Evolutionary conservation across 1,140 invertebrate genomes (phyloP), one percentile per base, ranked within the genome.

Genomic region (Tenebrio molitor): DNA sequence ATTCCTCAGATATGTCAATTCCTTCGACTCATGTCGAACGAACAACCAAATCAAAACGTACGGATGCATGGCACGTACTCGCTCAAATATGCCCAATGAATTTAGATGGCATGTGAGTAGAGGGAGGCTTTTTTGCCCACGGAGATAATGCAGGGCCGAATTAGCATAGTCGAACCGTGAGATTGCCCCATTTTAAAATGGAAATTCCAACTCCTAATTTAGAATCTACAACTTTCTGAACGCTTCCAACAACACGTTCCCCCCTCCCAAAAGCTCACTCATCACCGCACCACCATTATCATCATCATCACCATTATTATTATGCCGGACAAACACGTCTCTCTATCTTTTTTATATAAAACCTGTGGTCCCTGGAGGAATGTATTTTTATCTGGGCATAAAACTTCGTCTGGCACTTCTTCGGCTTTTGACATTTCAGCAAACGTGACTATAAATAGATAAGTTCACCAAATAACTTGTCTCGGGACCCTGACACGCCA

Each of bases 61-160:
- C 50, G 10, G 50, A 58, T 58, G 50, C 50, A 29, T 58, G 50
- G 50, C 50, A 58, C 50, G 50, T 58, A 58, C 50, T 58, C 21
- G 3, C 23, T 58, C 50, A 58, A 58, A 58, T 58, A 58, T 58
- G 50, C 50, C 50, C 50, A 58, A 58, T 58, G 50, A 58, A 58
- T 58, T 58, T 58, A 58, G 25, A 58, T 58, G 23, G 23, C 50
- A 29, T 58, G 50, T 29, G 50, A 58, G 23, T 58, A 58, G 21
- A 14, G 5, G 44, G 17, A 21, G 42, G 7, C n/a, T n/a, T 50
- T 50, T 50, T 50, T 58, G n/a, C 36, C 21, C n/a, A 2, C 1
- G 41, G n/a, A 58, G 50, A 58, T 58, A 58, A 58, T 58, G 19
- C 50, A 58, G 12, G 19, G 23, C 50, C 16, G 42, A 23, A 53